Evolutionary conservation across 2,113 vertebrate species (phyloP), one percentile per base, ranked within the genome.

Genomic region (Otus sunia): DNA sequence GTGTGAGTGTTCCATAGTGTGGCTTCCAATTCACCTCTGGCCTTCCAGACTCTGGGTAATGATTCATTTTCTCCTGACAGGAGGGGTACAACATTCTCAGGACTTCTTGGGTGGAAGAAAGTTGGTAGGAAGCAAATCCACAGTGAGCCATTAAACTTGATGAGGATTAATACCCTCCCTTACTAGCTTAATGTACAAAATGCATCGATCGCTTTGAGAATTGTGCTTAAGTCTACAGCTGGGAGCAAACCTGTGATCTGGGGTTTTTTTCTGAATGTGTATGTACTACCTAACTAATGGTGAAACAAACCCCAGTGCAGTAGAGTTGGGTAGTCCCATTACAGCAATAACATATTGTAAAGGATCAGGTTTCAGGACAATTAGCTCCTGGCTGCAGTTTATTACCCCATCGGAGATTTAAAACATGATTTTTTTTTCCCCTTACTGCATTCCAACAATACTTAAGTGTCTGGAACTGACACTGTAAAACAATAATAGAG

Each of bases 281-380:
- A 89, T 26, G 86, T 86, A 98, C 98, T 96, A 96, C 97, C 97
- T 96, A 90, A 93, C 97, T 97, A 98, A 98, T 97, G 98, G 98
- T 82, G 98, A 97, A 98, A 98, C 97, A 98, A 95, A 95, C 96
- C 98, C 97, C 97, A 97, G 97, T 17, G 93, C 97, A 97, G 97
- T 47, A 89, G 97, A 94, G 97, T 92, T 59, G 98, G 98, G 96
- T 93, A 97, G 95, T 98, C 98, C 98, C 98, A 89, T 96, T 98
- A 96, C 97, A 97, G 98, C 97, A 98, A 97, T 98, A 98, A 98
- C 97, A 97, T 95, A 97, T 98, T 98, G 97, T 97, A 98, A 98
- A 97, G 97, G 98, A 97, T 98, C 98, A 62, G n/a, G 96, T 98
- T 98, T 98, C 98, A 98, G 97, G 98, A 98, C 98, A 98, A 98